Conservation (phyloP, 2,888 invertebrate genomes). For the Heliconius charithonia region DNA sequence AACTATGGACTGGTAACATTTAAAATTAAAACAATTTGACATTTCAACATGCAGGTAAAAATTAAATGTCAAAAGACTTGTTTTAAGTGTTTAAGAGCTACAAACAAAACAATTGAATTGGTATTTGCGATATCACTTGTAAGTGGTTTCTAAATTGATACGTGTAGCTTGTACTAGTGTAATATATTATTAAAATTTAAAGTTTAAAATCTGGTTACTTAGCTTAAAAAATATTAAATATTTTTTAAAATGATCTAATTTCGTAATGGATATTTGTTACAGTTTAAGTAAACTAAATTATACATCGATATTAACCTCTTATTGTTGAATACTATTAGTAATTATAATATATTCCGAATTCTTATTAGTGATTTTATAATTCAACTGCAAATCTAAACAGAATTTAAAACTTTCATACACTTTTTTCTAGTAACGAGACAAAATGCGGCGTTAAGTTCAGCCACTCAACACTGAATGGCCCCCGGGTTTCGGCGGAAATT, state of each 20-base stretch:
- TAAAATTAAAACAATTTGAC: conserved; percentile 24
- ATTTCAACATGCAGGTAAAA: conserved; percentile 19
- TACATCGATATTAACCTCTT: too few relatives aligned
- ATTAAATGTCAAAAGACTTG: conserved; percentile 24
- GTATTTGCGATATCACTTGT: neutral
- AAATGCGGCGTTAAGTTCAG: too few relatives aligned
- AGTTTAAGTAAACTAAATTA: too few relatives aligned
- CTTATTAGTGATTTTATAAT: neutral
- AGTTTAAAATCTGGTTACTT: neutral
- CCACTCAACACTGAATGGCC: too few relatives aligned
- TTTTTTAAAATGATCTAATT: too few relatives aligned
- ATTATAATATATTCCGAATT: too few relatives aligned
- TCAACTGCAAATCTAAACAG: neutral
- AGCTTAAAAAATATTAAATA: neutral
- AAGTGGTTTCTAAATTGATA: neutral
- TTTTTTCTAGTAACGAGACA: too few relatives aligned
- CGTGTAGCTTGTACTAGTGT: neutral
- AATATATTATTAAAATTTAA: neutral
- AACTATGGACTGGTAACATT: conserved; percentile 21
- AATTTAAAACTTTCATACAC: too few relatives aligned
- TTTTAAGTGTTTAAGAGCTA: conserved; percentile 13
- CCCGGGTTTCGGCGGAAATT: too few relatives aligned
- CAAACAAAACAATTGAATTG: conserved; percentile 6
- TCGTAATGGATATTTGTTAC: too few relatives aligned
- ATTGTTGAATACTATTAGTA: too few relatives aligned